Evolutionary conservation across 2,888 invertebrate genomes (phyloP), one percentile per base, ranked within the genome.

Genomic region (Exephanes ischioxanthus): DNA sequence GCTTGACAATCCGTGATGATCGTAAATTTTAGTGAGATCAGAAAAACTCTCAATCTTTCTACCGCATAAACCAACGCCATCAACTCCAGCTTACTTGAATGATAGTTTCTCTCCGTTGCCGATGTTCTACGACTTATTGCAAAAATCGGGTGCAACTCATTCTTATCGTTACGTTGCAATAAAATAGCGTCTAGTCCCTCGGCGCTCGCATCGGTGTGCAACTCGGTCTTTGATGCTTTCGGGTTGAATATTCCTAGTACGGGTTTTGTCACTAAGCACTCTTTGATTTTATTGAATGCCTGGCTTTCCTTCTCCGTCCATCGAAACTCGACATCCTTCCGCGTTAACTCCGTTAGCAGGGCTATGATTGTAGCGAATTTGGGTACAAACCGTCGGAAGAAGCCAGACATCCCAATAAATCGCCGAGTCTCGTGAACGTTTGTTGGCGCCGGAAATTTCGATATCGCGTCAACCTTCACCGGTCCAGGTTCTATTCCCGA

Each of bases 1-100:
- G 78, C 68, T 14, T 78, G 70, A 78, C 61, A 78, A n/a, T 91
- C 90, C 0, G 88, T 90, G 0, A 89, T 55, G 7, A 91, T 81
- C 2, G 83, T 89, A 68, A 90, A 89, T 16, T 79, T 51, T 16
- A 79, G 14, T 0, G 73, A 19, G 1, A 80, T 26, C 6, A 84
- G 14, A 19, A 80, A 80, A 3, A 61, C 63, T 53, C 84, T 61
- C 26, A 80, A 75, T 58, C 84, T 58, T 41, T 84, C 82, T 6
- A 85, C 78, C 14, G 78, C 41, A 61, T 70, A 78, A n/a, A 78
- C 68, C 1, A 78, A 3, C 6, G 78, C 68, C 30, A 30, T 30
- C 30, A 30, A 30, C 30, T 30, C 30, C 2, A 30, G 30, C 30
- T 30, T 30, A 3, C 19, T 30, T 14, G 68, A 78, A 26, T 70